A percentile compares a stretch with the other conserved stretches of the same genome.
Evolutionary conservation across 2,888 invertebrate genomes (phyloP).

Genomic region (Stratiomys singularior): DNA sequence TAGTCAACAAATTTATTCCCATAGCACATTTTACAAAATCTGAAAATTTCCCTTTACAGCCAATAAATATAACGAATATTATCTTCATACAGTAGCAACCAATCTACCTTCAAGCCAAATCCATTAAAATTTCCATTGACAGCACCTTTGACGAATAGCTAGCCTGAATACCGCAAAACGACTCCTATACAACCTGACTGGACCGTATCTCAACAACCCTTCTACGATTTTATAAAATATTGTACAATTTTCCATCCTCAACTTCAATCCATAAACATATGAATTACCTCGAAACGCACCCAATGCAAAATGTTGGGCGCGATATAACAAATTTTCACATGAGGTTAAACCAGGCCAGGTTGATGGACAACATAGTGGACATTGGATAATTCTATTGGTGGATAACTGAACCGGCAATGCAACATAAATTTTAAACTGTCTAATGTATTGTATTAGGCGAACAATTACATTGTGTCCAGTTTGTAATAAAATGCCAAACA

Average conservation of each 20-base stretch:
- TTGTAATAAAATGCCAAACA: conserved; percentile 39
- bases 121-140: conserved; percentile 7
- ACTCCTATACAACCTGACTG: neutral
- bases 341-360: neutral
- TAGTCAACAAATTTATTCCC: too few relatives aligned
- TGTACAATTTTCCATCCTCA: conserved; percentile 9
- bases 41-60: too few relatives aligned
- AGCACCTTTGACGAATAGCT: conserved; percentile 10
- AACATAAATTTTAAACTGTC: neutral
- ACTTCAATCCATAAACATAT: neutral
- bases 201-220: neutral
- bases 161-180: neutral
- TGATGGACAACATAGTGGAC: neutral
- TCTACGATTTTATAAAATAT: neutral
- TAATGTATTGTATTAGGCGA: conserved; percentile 31
- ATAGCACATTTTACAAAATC: too few relatives aligned
- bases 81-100: conserved; percentile 1
- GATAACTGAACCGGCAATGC: neutral
- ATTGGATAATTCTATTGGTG: neutral
- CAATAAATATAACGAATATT: conserved; percentile 11
- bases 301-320: too few relatives aligned
- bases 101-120: neutral
- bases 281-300: neutral
- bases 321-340: conserved; percentile 4
- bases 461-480: conserved; percentile 45